A percentile compares a stretch with the other conserved stretches of the same genome.
These are phyloP conservation scores for Dissostichus mawsoni DNA, from an alignment of 2,113 vertebrate genomes.

Conservation along the genomic window DNA sequence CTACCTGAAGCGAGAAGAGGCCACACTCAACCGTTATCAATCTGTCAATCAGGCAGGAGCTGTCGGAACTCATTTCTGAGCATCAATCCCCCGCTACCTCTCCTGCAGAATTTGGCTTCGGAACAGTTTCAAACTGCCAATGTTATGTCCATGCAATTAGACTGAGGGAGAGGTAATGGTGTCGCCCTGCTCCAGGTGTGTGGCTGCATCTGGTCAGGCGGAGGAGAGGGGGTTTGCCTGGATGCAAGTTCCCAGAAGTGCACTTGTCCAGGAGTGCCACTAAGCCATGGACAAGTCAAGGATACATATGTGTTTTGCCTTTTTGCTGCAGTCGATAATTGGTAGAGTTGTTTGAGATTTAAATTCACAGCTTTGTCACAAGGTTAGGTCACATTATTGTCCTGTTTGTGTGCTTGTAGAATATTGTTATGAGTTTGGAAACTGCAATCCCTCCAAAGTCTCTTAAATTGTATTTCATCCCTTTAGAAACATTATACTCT, in stretches of 20 bases:
- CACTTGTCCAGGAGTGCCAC: slow-evolving; percentile 47
- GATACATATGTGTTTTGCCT: slow-evolving; percentile 20
- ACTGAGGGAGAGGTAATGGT: slow-evolving; percentile 43
- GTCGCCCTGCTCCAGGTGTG: slow-evolving; percentile 62
- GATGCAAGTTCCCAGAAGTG: slow-evolving; percentile 59
- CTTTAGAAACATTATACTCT: background rate
- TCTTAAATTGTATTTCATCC: too few relatives aligned
- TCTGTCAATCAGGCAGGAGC: slow-evolving; percentile 71
- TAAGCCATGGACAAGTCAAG: slow-evolving; percentile 54
- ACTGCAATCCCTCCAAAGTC: too few relatives aligned
- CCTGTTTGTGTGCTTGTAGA: slow-evolving; percentile 29
- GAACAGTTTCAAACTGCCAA: slow-evolving; percentile 48
- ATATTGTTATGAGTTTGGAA: too few relatives aligned
- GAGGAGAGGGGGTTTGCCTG: slow-evolving; percentile 45
- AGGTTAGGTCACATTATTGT: slow-evolving; percentile 48
- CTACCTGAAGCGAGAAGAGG: slow-evolving; percentile 51
- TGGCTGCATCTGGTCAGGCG: slow-evolving; percentile 56
- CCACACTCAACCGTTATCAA: slow-evolving; percentile 60
- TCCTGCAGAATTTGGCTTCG: slow-evolving; percentile 44
- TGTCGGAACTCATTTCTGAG: slow-evolving; percentile 56
- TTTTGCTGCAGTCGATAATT: slow-evolving; percentile 72
- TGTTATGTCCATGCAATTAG: slow-evolving; percentile 61
- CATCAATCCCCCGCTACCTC: slow-evolving; percentile 41
- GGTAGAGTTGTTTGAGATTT: slow-evolving; percentile 64
- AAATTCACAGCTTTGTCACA: slow-evolving; percentile 53